Conservation (phyloP, 1,140 invertebrate genomes). For the Conus ventricosus region DNA sequence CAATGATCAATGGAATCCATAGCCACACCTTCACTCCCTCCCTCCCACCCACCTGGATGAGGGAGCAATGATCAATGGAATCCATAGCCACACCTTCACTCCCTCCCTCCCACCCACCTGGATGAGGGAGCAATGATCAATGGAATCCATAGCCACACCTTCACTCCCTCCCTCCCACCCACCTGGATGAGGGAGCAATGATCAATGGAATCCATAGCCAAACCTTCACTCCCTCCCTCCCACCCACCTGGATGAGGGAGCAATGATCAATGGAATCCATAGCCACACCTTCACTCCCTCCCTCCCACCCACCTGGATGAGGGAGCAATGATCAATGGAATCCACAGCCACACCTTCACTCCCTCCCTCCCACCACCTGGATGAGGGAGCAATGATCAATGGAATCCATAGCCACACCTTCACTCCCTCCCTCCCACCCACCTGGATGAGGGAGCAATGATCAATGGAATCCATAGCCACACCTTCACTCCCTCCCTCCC, state of each 20-base stretch:
- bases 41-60: slow-evolving; percentile 74
- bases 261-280: slow-evolving; percentile 72
- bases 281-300: too few species aligned
- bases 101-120: slow-evolving; percentile 63
- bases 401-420: too few species aligned
- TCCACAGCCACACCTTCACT: too few species aligned
- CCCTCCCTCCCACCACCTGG: slow-evolving; percentile 63
- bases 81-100: too few species aligned
- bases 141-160: too few species aligned
- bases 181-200: slow-evolving; percentile 81
- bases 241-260: slow-evolving; percentile 78
- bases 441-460: slow-evolving; percentile 79
- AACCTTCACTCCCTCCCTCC: too few species aligned
- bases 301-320: slow-evolving; percentile 74
- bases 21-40: too few species aligned
- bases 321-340: slow-evolving; percentile 79
- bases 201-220: too few species aligned
- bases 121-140: slow-evolving; percentile 82
- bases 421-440: neutral
- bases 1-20: slow-evolving; percentile 72
- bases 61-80: slow-evolving; percentile 79
- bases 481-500: too few species aligned
- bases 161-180: neutral
- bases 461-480: too few species aligned
- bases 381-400: slow-evolving; percentile 83